Evolutionary conservation across 1,140 invertebrate genomes (phyloP).

Genomic region (Papilio machaon): DNA sequence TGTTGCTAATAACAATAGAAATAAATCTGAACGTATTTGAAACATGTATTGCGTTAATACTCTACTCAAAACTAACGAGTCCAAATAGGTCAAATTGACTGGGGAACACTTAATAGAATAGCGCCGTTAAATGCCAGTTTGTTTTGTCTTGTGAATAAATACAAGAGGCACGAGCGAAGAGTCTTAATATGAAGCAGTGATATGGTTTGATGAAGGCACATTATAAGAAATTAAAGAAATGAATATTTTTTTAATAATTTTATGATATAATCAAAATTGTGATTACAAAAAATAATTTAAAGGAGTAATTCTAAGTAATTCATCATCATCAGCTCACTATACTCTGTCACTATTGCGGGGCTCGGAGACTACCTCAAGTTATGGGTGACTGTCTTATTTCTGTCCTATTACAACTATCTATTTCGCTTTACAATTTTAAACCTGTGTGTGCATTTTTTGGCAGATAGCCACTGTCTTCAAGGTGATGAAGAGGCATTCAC

Average conservation of each 20-base stretch:
- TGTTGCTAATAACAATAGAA: background rate
- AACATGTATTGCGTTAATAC: background rate
- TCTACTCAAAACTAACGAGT: constrained; percentile 3
- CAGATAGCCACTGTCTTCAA: background rate
- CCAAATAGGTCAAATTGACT: constrained; percentile 4
- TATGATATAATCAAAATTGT: too few species aligned
- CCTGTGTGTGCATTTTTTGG: background rate
- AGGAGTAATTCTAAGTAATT: too few species aligned
- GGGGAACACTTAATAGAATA: constrained; percentile 21
- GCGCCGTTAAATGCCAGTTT: constrained; percentile 7
- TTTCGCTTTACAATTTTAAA: background rate
- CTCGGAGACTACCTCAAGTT: too few species aligned
- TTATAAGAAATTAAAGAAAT: too few species aligned
- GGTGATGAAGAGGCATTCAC: constrained; percentile 14
- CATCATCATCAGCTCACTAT: too few species aligned
- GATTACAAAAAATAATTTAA: too few species aligned
- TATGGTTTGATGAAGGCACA: too few species aligned
- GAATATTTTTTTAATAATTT: too few species aligned
- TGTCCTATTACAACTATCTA: background rate
- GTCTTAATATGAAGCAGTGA: background rate
- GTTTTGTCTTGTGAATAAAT: background rate
- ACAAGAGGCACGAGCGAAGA: background rate
- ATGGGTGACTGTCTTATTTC: too few species aligned
- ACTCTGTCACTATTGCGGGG: too few species aligned
- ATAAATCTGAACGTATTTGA: background rate